Percentiles rank a stretch among this genome's conserved stretches.
phyloP scores from a whole-genome alignment of 1,140 invertebrate species.

The Phocides pigmalion region DNA sequence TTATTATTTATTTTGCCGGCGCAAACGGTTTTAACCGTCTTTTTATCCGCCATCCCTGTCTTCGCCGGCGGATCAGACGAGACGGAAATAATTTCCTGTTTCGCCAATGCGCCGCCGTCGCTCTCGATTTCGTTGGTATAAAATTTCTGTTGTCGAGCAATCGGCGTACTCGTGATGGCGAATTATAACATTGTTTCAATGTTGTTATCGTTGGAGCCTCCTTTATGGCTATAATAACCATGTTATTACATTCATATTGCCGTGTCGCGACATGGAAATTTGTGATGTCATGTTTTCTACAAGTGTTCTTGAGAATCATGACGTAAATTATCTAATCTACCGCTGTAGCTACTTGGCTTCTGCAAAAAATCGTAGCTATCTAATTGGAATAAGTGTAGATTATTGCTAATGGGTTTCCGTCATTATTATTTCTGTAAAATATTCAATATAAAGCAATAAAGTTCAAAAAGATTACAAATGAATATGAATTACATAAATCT shows the following conservation, averaged over 20 bases:
- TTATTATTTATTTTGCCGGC: conserved; percentile 75
- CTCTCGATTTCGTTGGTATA: conserved; percentile 46
- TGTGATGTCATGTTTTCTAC: conserved; percentile 12
- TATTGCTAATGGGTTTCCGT: too few species aligned
- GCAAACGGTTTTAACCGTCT: conserved; percentile 73
- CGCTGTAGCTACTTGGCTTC: background rate
- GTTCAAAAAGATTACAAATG: background rate
- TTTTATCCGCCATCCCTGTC: conserved; percentile 65
- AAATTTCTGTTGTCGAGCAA: conserved; percentile 28
- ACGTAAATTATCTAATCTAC: conserved; percentile 6
- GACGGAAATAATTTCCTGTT: conserved; percentile 66
- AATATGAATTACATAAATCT: conserved; percentile 1
- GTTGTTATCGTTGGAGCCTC: conserved; percentile 21
- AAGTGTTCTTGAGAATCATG: background rate
- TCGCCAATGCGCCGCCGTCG: conserved; percentile 58
- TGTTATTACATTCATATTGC: conserved; percentile 28
- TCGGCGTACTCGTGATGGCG: conserved; percentile 4
- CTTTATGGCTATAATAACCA: conserved; percentile 31
- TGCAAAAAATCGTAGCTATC: background rate
- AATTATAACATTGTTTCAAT: conserved; percentile 28
- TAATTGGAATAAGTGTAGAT: too few species aligned
- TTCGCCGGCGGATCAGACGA: conserved; percentile 43
- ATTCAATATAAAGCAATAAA: background rate
- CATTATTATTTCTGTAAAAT: background rate
- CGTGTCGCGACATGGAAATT: conserved; percentile 16